Evolutionary conservation across 2,888 invertebrate species (phyloP), one percentile per base, ranked within the genome.

Genomic region (Dermolepida albohirtum): DNA sequence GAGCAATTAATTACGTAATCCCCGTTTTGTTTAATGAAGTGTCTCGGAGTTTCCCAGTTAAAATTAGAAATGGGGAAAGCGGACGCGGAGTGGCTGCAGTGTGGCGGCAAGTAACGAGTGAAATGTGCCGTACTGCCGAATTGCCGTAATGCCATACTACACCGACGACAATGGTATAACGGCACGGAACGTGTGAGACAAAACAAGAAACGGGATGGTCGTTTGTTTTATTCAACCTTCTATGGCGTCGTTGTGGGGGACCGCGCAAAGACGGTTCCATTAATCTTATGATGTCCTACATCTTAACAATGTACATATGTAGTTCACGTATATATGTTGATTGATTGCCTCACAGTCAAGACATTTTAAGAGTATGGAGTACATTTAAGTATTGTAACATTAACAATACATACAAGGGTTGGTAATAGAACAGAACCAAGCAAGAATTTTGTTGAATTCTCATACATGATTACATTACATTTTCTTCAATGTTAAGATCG

Each of bases 1-100:
- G 71, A 67, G 68, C 70, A 73, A 74, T 74, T 74, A 74, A 74
- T 74, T 74, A 73, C 73, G 59, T 71, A 73, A 73, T 74, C 72
- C 74, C 71, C 70, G 68, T 64, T 72, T 68, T 66, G 66, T 72
- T 73, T 74, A 72, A 74, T 74, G 72, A 74, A 73, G 72, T 70
- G 72, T 72, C 72, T 62, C 65, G 65, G 50, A 64, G 64, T 62
- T 62, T 49, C 62, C 22, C 50, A 64, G 41, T 51, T 50, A 51
- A 50, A 51, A 64, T 64, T 64, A 51, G 41, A 51, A 12, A 50
- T 10, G 22, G 49, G 22, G 22, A 22, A 16, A 41, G 41, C 43
- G 47, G 8, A 47, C 14, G 17, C 14, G 12, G 22, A 16, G 5
- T 22, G 16, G 14, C 8, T 47, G 16, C 14, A 14, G 14, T 47